Evolutionary conservation across 2,888 invertebrate species (phyloP), one percentile per base, ranked within the genome.

Genomic region (Ornithoptera alexandrae): DNA sequence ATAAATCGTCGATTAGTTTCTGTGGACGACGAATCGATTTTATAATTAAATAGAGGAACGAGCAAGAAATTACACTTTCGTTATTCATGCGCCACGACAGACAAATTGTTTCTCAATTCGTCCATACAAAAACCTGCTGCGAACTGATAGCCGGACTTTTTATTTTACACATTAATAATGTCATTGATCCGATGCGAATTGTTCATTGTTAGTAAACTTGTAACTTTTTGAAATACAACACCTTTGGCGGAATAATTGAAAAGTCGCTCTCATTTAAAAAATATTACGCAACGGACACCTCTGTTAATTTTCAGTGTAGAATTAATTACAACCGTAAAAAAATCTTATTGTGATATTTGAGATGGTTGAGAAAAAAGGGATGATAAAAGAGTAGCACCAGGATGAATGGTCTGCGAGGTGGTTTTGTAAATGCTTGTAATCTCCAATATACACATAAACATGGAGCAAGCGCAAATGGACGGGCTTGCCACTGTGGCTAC

Each of bases 251-350:
- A 80, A 82, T 79, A 79, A 81, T 79, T 79, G 78, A 82, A 78
- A 81, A 77, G 74, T 64, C 75, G 75, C 60, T 77, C 78, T 87
- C 86, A 85, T 86, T 84, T 3, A 46, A 68, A 73, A 69, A 75
- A 71, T 69, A 64, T 73, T 75, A 79, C 81, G 89, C 85, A 85
- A 90, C 88, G 88, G 86, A 90, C 87, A 90, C 89, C 90, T 86
- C 77, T 73, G 77, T 78, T 79, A 79, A 81, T 85, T 84, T 85
- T 85, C 86, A 85, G 83, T 82, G 80, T 79, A 77, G 84, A 85
- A 88, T 88, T 91, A 91, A 91, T 92, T 90, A 88, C 84, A 83
- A 79, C 74, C 77, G 79, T 83, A 87, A 86, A 86, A 87, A 85
- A 84, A 86, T 84, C 88, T 87, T 79, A 78, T 75, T 72, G 78